Evolutionary conservation across 1,140 invertebrate species (phyloP).

Genomic region (Octopus bimaculoides): DNA sequence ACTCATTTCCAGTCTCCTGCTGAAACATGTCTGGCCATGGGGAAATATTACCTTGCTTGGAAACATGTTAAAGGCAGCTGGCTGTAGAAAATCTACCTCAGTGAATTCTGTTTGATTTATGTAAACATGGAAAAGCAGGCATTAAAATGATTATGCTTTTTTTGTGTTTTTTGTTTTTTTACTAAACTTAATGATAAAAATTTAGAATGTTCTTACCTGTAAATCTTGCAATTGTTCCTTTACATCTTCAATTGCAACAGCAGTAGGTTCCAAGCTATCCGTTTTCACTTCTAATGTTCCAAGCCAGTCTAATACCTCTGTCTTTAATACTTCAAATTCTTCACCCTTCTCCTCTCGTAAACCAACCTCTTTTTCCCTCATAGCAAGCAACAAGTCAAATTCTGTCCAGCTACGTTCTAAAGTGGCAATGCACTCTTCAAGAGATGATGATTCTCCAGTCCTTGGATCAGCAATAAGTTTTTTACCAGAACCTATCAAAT

Average conservation of each 20-base stretch:
- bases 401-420: constrained; percentile 87
- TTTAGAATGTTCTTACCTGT: constrained; percentile 60
- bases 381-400: constrained; percentile 66
- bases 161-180: too few relatives aligned
- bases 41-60: too few relatives aligned
- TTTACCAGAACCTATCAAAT: constrained; percentile 76
- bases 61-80: too few relatives aligned
- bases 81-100: too few relatives aligned
- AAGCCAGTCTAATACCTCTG: constrained; percentile 84
- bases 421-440: constrained; percentile 72
- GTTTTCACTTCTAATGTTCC: constrained; percentile 72
- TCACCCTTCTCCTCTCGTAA: constrained; percentile 78
- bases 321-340: constrained; percentile 80
- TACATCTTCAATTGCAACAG: constrained; percentile 81
- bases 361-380: constrained; percentile 78
- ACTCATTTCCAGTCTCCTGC: too few relatives aligned
- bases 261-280: constrained; percentile 74
- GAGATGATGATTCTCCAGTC: constrained; percentile 69
- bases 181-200: too few relatives aligned
- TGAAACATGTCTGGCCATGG: too few relatives aligned
- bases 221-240: constrained; percentile 82
- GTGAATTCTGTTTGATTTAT: too few relatives aligned
- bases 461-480: constrained; percentile 71
- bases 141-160: too few relatives aligned
- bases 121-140: too few relatives aligned